A percentile compares a stretch with the other conserved stretches of the same genome.
phyloP scores from a whole-genome alignment of 2,113 vertebrate genomes.

The Manacus vitellinus region DNA sequence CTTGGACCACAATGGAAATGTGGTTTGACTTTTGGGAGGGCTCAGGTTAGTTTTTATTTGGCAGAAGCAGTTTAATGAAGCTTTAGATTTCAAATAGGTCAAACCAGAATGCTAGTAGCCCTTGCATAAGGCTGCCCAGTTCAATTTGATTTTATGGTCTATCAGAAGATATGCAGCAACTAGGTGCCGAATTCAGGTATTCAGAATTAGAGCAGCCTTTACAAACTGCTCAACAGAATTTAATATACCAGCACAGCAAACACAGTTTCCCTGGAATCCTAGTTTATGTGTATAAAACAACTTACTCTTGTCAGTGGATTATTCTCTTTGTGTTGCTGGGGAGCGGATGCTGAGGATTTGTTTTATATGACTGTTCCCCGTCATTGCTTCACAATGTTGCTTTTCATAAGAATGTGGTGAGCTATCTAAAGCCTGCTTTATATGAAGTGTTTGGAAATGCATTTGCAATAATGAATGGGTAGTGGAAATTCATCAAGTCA shows the following conservation, averaged over 20 bases:
- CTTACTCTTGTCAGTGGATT: background rate
- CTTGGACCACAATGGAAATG: slow-evolving; percentile 33
- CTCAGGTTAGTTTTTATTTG: slow-evolving; percentile 21
- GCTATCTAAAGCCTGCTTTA: slow-evolving; percentile 50
- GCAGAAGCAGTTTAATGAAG: background rate
- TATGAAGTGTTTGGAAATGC: slow-evolving; percentile 47
- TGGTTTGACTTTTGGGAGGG: slow-evolving; percentile 25
- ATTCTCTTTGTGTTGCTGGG: background rate
- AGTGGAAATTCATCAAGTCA: slow-evolving; percentile 68
- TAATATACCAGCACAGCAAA: background rate
- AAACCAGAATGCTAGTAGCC: background rate
- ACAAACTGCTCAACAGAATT: background rate
- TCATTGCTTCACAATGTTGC: slow-evolving; percentile 11
- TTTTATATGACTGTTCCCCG: background rate
- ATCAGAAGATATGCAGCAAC: background rate
- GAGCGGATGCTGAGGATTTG: background rate
- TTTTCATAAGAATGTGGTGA: slow-evolving; percentile 43
- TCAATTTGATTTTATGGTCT: background rate
- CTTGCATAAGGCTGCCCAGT: background rate
- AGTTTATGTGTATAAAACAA: background rate
- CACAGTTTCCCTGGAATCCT: background rate
- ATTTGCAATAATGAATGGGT: slow-evolving; percentile 32
- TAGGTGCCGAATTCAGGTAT: background rate
- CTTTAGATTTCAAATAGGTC: slow-evolving; percentile 7
- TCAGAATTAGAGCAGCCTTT: background rate